Evolutionary conservation across 2,797 vertebrate genomes (phyloP), one percentile per base, ranked within the genome.

Genomic region (Sternotherus odoratus): DNA sequence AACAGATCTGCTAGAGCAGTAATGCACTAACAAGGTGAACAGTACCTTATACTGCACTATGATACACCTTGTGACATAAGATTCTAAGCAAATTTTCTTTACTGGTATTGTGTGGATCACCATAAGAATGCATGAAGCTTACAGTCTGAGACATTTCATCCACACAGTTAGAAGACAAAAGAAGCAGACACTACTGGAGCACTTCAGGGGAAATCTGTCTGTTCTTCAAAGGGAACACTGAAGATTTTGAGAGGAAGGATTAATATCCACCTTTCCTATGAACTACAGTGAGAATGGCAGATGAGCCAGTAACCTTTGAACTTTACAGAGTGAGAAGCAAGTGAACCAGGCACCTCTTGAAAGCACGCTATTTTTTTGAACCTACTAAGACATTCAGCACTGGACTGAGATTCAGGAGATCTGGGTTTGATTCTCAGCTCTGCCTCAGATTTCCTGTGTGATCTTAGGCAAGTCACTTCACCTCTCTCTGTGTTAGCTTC

Each of bases 1-100:
- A 95, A 93, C 77, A 88, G 89, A 94, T 95, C 87, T 94, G 91
- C 12, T 93, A 93, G 91, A 87, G 53, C 79, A 91, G 95, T 90
- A 94, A 91, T 1, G 9, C 28, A 82, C 4, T 53, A 5, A 82
- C 36, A 0, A 91, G 88, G 93, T 84, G 93, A 94, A 93, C 94
- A 94, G 79, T 26, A 21, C 90, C 87, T 91, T 93, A 1, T 94
- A 93, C 94, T 78, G 90, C 87, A 82, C 48, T 95, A 94, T 91
- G 95, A 94, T 26, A 39, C 16, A 87, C 60, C 78, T 93, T 43
- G 0, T 17, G 2, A 83, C 0, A 6, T 4, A 85, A 90, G 90
- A 89, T 12, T 90, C 69, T 0, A 48, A 0, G 89, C 84, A 49
- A 93, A 94, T 90, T 5, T 24, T 88, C 82, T 17, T 56, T 83